Conservation (phyloP, 2,888 invertebrate species). For the Trileptium ribeirensis region DNA sequence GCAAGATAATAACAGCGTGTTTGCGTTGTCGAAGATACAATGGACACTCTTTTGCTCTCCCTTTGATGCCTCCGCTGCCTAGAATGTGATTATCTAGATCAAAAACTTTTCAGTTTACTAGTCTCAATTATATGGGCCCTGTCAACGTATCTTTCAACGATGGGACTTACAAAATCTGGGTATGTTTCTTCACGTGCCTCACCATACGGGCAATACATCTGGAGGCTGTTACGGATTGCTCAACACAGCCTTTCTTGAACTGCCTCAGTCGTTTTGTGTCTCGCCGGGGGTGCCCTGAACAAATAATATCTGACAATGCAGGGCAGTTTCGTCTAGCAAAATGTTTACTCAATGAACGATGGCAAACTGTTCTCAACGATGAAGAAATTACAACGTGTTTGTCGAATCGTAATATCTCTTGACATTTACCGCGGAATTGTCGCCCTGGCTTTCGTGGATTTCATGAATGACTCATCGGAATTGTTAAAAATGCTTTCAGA, state of each 20-base stretch:
- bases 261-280: constrained; percentile 48
- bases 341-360: constrained; percentile 42
- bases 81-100: background rate
- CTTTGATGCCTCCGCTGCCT: background rate
- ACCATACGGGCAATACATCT: constrained; percentile 21
- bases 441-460: constrained; percentile 55
- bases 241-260: constrained; percentile 44
- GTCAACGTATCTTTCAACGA: background rate
- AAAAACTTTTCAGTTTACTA: background rate
- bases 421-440: constrained; percentile 50
- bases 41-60: background rate
- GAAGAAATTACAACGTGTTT: constrained; percentile 1
- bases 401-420: constrained; percentile 32
- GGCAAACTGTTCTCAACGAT: background rate
- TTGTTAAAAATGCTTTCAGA: constrained; percentile 43
- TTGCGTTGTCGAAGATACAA: background rate
- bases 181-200: too few relatives aligned
- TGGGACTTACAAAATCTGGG: constrained; percentile 37
- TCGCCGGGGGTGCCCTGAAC: constrained; percentile 44
- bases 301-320: constrained; percentile 52
- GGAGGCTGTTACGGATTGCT: constrained; percentile 35
- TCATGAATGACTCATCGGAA: constrained; percentile 52
- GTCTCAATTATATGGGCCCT: constrained; percentile 13
- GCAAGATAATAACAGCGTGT: background rate
- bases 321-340: constrained; percentile 50